Conservation (phyloP, 2,797 vertebrate species). For the Dryobates pubescens region DNA sequence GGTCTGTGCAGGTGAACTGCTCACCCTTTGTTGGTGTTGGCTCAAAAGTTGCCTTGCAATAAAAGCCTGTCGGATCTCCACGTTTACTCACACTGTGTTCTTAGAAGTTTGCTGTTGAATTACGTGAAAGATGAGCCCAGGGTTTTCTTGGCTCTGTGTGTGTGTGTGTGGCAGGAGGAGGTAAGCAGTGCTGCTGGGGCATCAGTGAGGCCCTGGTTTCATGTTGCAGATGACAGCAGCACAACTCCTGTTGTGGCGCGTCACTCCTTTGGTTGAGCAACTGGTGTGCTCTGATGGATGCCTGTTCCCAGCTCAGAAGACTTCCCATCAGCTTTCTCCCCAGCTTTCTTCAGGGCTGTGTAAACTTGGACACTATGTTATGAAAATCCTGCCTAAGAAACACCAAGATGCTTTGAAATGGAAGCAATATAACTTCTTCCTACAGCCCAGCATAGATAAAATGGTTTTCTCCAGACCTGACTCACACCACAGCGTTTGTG, state of each 20-base stretch:
- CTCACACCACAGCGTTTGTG: neutral
- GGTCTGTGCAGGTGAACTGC: neutral
- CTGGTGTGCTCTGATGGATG: rapidly evolving
- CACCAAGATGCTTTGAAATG: rapidly evolving
- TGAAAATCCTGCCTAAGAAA: neutral
- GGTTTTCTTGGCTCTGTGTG: rapidly evolving
- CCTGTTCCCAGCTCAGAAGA: neutral
- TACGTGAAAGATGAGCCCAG: rapidly evolving
- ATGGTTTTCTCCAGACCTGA: neutral
- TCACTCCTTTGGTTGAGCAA: neutral
- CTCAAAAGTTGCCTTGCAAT: neutral
- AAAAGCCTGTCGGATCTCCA: neutral
- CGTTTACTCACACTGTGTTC: rapidly evolving
- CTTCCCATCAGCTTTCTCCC: neutral
- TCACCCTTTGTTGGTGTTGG: rapidly evolving
- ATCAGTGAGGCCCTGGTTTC: rapidly evolving
- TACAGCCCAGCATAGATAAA: rapidly evolving
- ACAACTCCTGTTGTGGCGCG: neutral
- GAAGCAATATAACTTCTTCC: neutral
- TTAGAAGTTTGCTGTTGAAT: neutral
- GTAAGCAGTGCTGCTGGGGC: neutral
- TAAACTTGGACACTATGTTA: rapidly evolving
- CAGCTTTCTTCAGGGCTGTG: neutral
- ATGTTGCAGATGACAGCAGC: rapidly evolving
- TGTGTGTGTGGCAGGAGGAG: neutral